Base-by-base conservation (phyloP, 2,797 vertebrate genomes). In the Enteromius argenteus region DNA sequence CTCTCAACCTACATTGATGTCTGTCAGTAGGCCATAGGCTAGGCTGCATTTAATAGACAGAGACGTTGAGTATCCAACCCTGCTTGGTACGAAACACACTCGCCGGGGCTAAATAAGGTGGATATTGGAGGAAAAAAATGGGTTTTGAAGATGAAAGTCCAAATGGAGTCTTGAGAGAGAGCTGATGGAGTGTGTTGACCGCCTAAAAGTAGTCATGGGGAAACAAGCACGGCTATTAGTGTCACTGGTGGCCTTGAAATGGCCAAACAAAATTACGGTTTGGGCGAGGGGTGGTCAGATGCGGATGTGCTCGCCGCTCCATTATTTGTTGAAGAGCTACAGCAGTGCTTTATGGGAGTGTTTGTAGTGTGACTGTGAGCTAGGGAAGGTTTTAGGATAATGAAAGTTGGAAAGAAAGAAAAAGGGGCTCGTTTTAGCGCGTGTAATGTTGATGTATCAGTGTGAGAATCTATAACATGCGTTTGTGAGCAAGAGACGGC, bases 111-210 rank as follows among this genome's bases (percentile, higher is more conserved):
- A 92, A 95, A 94, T 87, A 92, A 91, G 89, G 79, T 86, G 86
- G 86, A 85, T 85, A 90, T 91, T 92, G 93, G 90, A 56, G 81
- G 6, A 85, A 89, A 91, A 90, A 93, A 94, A 94, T 94, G 92
- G 91, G 58, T 64, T 91, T 71, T 90, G 91, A 92, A 94, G 94
- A 96, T 95, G 94, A 96, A 95, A 95, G 94, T 92, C 91, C 67
- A 93, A 94, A 95, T 94, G 93, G 92, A 90, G 91, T 84, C 90
- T 90, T 90, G 89, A 88, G 86, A 87, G 83, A 84, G 73, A 84
- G 73, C 89, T 93, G 92, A 92, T 94, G 90, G 89, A 91, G 81
- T 88, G 90, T 91, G 91, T 92, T 91, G 92, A 94, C 93, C 91
- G 88, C 86, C 81, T 90, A 91, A 94, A 89, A 93, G 91, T 88